A percentile compares a stretch with the other conserved stretches of the same genome.
These are phyloP conservation scores for Oncorhynchus clarkii DNA, from an alignment of 2,113 vertebrate species.

Conservation along the genomic window DNA sequence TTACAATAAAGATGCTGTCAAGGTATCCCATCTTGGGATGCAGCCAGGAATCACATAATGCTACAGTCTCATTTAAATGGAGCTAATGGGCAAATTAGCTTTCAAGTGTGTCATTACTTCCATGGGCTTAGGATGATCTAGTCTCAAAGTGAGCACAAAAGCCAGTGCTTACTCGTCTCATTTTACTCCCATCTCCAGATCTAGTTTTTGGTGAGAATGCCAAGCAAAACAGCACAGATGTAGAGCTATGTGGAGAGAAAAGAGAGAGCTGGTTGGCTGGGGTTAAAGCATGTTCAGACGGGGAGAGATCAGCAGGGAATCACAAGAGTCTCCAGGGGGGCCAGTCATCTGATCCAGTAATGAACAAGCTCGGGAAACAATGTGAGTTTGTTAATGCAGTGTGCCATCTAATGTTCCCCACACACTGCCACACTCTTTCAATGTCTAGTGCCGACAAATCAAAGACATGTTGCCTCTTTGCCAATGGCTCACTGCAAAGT, in stretches of 20 bases:
- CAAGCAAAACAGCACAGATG: constrained; percentile 6
- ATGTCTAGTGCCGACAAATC: constrained; percentile 47
- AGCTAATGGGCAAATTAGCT: not conserved
- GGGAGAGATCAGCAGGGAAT: constrained; percentile 62
- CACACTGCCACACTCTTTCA: constrained; percentile 22
- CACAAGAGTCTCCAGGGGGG: constrained; percentile 36
- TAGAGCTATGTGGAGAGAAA: constrained; percentile 16
- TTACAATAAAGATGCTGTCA: not conserved
- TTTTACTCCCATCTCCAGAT: not conserved
- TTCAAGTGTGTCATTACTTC: not conserved
- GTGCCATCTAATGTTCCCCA: constrained; percentile 13
- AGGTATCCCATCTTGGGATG: not conserved
- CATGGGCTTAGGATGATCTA: not conserved
- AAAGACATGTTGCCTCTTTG: constrained; percentile 43
- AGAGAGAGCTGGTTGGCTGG: constrained; percentile 39
- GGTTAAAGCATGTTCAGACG: constrained; percentile 65
- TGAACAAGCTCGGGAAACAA: constrained; percentile 41
- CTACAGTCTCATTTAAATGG: not conserved
- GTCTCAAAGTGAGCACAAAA: not conserved
- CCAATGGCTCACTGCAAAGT: constrained; percentile 26
- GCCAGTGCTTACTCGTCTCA: not conserved
- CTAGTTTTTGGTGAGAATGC: not conserved
- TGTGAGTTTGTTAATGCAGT: constrained; percentile 21
- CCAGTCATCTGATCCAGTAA: constrained; percentile 52
- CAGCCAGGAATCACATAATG: not conserved